These are phyloP conservation scores for Leptopilina boulardi DNA, from an alignment of 1,140 invertebrate species.

Conservation along the genomic window DNA sequence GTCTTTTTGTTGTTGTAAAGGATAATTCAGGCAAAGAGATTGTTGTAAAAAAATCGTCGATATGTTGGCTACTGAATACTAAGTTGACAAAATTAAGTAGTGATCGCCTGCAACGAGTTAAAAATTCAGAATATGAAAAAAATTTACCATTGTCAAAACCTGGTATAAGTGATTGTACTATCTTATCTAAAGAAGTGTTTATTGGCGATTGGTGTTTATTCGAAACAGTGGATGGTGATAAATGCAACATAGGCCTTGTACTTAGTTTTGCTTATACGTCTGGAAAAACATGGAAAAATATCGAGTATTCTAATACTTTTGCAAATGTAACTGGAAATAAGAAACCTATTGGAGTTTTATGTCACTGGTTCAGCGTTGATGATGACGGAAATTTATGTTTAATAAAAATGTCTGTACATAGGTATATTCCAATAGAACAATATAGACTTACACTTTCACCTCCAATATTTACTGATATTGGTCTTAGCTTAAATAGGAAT, in stretches of 20 bases:
- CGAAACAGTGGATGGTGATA: background rate
- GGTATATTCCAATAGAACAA: conserved; percentile 35
- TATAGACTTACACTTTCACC: conserved; percentile 26
- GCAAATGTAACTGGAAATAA: background rate
- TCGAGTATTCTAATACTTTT: conserved; percentile 29
- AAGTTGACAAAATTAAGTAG: conserved; percentile 32
- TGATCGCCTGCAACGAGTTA: conserved; percentile 38
- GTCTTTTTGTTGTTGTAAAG: conserved; percentile 33
- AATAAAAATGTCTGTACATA: conserved; percentile 13
- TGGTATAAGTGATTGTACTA: background rate
- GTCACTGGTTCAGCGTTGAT: conserved; percentile 29
- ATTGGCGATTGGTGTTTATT: conserved; percentile 40
- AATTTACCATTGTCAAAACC: background rate
- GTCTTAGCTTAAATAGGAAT: background rate
- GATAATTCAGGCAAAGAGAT: conserved; percentile 34
- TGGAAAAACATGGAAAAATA: conserved; percentile 30
- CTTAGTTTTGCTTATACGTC: conserved; percentile 25
- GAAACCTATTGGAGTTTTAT: conserved; percentile 31
- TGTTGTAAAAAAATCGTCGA: conserved; percentile 42
- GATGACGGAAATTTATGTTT: background rate
- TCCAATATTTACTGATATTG: conserved; percentile 9
- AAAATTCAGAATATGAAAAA: conserved; percentile 35
- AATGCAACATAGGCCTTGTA: background rate
- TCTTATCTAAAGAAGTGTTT: background rate
- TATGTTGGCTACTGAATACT: conserved; percentile 43